These are phyloP conservation scores for Spongilla lacustris DNA, from an alignment of 37 sponge, comb jelly and placozoan species.

Conservation along the genomic window DNA sequence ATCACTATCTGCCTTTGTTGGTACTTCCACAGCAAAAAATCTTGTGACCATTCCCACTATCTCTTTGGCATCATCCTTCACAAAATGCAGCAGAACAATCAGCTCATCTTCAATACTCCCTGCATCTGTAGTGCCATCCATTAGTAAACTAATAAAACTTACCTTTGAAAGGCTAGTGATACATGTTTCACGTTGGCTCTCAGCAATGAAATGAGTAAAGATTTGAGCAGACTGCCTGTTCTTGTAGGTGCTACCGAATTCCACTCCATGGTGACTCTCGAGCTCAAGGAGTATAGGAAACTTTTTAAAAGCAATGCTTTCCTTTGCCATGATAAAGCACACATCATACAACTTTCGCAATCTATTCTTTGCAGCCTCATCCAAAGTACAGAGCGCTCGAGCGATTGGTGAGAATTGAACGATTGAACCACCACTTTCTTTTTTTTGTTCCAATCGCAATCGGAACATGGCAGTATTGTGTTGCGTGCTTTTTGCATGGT, in stretches of 20 bases:
- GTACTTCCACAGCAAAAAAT: conserved; percentile 7
- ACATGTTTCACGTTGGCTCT: conserved; percentile 29
- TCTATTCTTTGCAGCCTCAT: conserved; percentile 11
- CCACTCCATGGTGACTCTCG: conserved; percentile 63
- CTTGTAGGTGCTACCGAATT: conserved; percentile 40
- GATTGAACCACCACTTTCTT: conserved; percentile 28
- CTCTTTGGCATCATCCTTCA: conserved; percentile 21
- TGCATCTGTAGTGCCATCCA: conserved; percentile 66
- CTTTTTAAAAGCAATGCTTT: conserved; percentile 54
- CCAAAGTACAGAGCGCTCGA: conserved; percentile 23
- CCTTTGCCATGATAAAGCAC: no score
- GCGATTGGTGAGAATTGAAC: conserved; percentile 39
- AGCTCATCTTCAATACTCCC: conserved; percentile 63
- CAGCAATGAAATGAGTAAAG: conserved; percentile 23
- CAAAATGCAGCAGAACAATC: conserved; percentile 15
- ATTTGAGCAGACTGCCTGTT: not conserved
- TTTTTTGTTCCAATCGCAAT: conserved; percentile 19
- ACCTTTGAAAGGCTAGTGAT: not conserved
- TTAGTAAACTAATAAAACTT: conserved; percentile 60
- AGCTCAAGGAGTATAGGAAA: conserved; percentile 39
- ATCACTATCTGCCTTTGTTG: conserved; percentile 48
- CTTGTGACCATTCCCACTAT: conserved; percentile 12
- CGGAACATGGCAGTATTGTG: conserved; percentile 50
- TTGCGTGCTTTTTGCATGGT: conserved; percentile 55
- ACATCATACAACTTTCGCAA: conserved; percentile 46